Conservation (phyloP, 2,113 vertebrate genomes). For the Chiloscyllium plagiosum region DNA sequence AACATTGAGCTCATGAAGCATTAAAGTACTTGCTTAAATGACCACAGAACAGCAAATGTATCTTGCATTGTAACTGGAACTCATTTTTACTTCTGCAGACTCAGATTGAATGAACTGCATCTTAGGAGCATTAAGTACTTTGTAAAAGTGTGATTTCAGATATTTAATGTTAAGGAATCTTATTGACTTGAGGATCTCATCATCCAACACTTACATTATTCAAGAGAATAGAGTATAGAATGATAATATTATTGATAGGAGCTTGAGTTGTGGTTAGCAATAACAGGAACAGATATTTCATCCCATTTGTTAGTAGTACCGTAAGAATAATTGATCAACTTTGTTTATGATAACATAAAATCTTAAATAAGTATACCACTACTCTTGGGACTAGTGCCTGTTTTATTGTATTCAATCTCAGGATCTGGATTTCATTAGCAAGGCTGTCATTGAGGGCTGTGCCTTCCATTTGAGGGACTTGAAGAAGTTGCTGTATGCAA, state of each 20-base stretch:
- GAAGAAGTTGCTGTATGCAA: neutral
- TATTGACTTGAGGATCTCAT: neutral
- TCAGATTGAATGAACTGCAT: no score
- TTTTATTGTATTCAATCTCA: neutral
- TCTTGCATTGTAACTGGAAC: no score
- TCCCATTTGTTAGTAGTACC: no score
- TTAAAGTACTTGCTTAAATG: no score
- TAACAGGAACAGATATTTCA: neutral
- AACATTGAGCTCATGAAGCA: no score
- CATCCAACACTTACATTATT: neutral
- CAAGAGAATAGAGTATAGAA: neutral
- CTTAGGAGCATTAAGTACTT: neutral
- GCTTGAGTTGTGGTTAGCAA: neutral
- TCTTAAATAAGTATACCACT: neutral
- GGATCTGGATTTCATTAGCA: neutral
- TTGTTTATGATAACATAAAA: neutral
- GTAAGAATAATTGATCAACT: neutral
- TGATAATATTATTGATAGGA: neutral
- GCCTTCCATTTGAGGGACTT: neutral
- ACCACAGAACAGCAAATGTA: no score
- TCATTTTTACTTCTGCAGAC: no score
- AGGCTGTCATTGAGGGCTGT: neutral
- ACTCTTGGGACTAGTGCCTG: neutral
- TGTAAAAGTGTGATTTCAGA: neutral
- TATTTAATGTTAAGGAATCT: neutral